phyloP scores from a whole-genome alignment of 2,888 invertebrate species.

The Lucinisca nassula region DNA sequence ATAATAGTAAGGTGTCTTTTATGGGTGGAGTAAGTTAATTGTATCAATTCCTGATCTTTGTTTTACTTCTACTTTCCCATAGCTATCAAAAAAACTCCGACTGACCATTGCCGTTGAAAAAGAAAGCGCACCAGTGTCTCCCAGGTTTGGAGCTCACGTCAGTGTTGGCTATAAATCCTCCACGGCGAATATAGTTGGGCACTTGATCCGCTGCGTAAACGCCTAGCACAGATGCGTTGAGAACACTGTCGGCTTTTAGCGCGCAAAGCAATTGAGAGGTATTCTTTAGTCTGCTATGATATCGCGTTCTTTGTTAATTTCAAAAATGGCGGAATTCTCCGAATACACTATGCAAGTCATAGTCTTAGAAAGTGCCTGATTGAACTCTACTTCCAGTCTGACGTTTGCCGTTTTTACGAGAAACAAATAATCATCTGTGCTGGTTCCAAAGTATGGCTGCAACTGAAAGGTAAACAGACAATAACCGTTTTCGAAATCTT shows the following conservation, averaged over 20 bases:
- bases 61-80: too few species aligned
- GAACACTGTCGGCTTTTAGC: background rate
- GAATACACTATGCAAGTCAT: constrained; percentile 19
- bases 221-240: background rate
- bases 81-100: constrained; percentile 47
- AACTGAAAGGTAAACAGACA: constrained; percentile 35
- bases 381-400: constrained; percentile 45
- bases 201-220: constrained; percentile 9
- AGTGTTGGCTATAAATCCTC: constrained; percentile 33
- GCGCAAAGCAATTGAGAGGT: constrained; percentile 27
- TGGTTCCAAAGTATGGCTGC: constrained; percentile 18
- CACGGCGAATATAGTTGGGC: background rate
- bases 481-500: constrained; percentile 15
- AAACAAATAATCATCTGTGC: constrained; percentile 37
- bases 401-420: constrained; percentile 43
- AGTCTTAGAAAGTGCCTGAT: background rate
- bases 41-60: too few species aligned
- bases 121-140: constrained; percentile 39
- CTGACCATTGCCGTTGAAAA: constrained; percentile 12
- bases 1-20: background rate
- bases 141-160: constrained; percentile 14
- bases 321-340: constrained; percentile 26
- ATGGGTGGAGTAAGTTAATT: too few species aligned
- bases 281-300: constrained; percentile 28
- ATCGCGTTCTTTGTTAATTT: constrained; percentile 36